phyloP scores from a whole-genome alignment of 2,888 invertebrate species.

The Myopa testacea region DNA sequence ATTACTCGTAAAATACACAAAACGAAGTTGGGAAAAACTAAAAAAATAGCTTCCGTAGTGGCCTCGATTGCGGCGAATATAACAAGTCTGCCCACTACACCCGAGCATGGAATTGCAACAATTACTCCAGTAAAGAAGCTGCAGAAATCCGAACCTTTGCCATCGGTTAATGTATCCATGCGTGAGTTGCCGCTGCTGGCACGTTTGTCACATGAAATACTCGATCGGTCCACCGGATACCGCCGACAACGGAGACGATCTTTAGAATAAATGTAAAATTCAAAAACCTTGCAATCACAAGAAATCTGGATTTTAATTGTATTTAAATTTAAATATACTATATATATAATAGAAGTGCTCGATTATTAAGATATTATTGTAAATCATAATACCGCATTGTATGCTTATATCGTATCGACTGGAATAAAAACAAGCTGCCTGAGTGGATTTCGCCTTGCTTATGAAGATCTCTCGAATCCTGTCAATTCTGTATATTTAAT shows the following conservation, averaged over 20 bases:
- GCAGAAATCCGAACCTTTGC: conserved; percentile 65
- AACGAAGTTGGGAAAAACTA: conserved; percentile 9
- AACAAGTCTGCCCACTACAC: conserved; percentile 64
- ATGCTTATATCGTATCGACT: background rate
- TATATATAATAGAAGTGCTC: no score
- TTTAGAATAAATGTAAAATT: conserved; percentile 46
- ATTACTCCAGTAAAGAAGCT: conserved; percentile 58
- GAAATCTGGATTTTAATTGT: background rate
- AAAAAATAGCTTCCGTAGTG: conserved; percentile 11
- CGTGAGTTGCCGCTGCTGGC: conserved; percentile 66
- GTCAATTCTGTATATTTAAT: background rate
- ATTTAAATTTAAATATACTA: background rate
- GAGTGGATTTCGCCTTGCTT: background rate
- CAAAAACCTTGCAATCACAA: background rate
- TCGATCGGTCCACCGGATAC: conserved; percentile 45
- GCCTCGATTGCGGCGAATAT: background rate
- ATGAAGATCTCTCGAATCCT: background rate
- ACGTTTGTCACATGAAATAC: conserved; percentile 63
- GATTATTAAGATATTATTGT: no score
- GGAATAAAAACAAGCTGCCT: background rate
- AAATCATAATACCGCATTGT: no score
- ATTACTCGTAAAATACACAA: conserved; percentile 47
- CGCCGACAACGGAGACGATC: conserved; percentile 47
- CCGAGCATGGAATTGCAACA: conserved; percentile 55
- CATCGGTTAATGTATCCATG: conserved; percentile 68